Conservation (phyloP, 2,888 invertebrate species). For the Tuberolachnus salignus region DNA sequence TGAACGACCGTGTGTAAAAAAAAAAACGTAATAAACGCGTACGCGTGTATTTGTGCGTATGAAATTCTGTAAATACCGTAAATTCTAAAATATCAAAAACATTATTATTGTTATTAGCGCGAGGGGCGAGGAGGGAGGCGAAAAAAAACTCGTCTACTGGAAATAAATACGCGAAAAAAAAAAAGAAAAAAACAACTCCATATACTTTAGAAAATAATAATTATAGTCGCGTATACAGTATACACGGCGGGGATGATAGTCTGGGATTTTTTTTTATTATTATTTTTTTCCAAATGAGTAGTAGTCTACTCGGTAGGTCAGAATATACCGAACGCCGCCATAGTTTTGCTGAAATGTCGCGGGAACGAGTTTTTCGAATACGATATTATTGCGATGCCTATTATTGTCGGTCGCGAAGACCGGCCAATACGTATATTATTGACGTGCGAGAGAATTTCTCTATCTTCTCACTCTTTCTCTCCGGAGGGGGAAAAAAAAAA, state of each 20-base stretch:
- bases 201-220: too few relatives aligned
- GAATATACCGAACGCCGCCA: too few relatives aligned
- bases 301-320: too few relatives aligned
- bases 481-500: constrained; percentile 5
- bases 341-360: constrained; percentile 41
- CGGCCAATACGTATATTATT: neutral
- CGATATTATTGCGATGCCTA: too few relatives aligned
- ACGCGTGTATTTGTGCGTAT: too few relatives aligned
- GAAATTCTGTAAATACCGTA: too few relatives aligned
- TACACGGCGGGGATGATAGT: neutral
- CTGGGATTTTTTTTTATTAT: neutral
- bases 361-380: constrained; percentile 34
- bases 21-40: too few relatives aligned
- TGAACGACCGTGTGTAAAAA: too few relatives aligned
- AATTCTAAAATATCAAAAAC: too few relatives aligned
- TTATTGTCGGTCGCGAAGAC: constrained; percentile 6
- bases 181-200: neutral
- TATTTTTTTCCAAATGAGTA: neutral
- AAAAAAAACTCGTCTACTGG: neutral
- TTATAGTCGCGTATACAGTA: too few relatives aligned
- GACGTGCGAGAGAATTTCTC: constrained; percentile 46
- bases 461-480: too few relatives aligned
- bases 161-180: neutral
- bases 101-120: too few relatives aligned
- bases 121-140: neutral